phyloP scores from a whole-genome alignment of 2,113 vertebrate genomes.

The Sinocyclocheilus rhinocerous region DNA sequence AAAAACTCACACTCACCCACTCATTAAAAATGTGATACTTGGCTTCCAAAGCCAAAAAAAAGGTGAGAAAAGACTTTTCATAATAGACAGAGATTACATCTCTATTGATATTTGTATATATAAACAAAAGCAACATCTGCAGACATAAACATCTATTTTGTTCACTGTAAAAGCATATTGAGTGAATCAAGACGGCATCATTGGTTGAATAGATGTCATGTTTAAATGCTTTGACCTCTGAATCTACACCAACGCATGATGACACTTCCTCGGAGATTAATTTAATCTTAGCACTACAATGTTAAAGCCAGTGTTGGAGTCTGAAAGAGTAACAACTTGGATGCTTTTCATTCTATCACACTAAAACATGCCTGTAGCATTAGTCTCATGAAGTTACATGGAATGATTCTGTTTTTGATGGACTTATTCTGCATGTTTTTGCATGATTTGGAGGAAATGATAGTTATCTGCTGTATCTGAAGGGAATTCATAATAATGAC shows the following conservation, averaged over 20 bases:
- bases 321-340: background rate
- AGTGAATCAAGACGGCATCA: background rate
- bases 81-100: background rate
- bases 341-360: background rate
- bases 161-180: background rate
- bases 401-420: background rate
- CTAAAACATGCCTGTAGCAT: background rate
- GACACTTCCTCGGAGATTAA: background rate
- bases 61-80: background rate
- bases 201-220: background rate
- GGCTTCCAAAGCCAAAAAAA: conserved; percentile 7
- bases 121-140: background rate
- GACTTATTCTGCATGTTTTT: conserved; percentile 27
- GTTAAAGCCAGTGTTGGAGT: background rate
- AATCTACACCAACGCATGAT: background rate
- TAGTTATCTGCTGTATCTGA: background rate
- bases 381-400: background rate
- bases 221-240: background rate
- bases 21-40: conserved; percentile 1
- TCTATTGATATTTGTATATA: background rate
- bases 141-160: background rate
- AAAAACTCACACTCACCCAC: background rate
- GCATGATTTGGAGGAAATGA: conserved; percentile 17
- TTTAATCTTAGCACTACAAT: background rate
- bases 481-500: background rate